phyloP scores from a whole-genome alignment of 2,113 vertebrate species.

The Leiothrix lutea region DNA sequence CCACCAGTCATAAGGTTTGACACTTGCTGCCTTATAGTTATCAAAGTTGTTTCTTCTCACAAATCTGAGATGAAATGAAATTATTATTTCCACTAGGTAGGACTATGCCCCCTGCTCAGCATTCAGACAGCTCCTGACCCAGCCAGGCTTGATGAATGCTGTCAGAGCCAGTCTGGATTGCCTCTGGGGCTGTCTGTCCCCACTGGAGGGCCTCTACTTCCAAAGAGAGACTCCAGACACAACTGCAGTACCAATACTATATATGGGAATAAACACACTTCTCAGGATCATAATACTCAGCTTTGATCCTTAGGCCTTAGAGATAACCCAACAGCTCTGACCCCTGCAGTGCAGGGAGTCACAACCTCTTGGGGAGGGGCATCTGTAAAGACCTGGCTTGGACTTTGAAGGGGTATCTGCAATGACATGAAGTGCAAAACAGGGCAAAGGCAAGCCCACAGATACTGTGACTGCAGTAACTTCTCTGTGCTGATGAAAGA shows the following conservation, averaged over 20 bases:
- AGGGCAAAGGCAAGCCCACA: not conserved
- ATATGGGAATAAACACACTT: not conserved
- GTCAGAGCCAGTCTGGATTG: not conserved
- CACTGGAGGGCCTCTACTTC: not conserved
- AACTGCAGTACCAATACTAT: not conserved
- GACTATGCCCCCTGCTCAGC: accelerated
- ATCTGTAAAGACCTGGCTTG: not conserved
- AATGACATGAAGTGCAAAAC: not conserved
- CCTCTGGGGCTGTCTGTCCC: not conserved
- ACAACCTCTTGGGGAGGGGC: not conserved
- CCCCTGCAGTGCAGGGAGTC: not conserved
- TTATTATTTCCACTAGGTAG: not conserved
- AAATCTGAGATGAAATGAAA: not conserved
- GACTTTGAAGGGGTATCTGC: not conserved
- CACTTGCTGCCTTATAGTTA: not conserved
- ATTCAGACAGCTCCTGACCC: not conserved
- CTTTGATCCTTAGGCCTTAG: not conserved
- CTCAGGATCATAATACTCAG: not conserved
- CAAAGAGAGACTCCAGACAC: not conserved
- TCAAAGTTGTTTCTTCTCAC: not conserved
- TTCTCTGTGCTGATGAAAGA: not conserved
- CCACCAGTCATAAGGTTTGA: not conserved
- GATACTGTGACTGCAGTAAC: not conserved
- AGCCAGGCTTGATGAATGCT: not conserved
- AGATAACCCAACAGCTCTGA: not conserved